phyloP scores from a whole-genome alignment of 2,888 invertebrate genomes.

The Aphrophora alni region DNA sequence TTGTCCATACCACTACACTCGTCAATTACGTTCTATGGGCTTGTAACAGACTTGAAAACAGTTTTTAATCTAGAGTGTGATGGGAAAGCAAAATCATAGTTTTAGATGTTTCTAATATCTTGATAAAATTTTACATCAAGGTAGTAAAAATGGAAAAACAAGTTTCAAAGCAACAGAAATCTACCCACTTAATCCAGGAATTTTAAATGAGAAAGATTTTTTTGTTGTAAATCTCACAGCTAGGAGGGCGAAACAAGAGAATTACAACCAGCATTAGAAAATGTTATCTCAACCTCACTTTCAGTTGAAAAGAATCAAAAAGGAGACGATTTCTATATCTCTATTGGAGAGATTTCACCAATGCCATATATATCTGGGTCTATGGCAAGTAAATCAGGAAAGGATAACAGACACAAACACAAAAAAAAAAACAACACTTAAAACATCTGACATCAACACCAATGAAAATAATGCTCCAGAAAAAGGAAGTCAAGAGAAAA shows the following conservation, averaged over 20 bases:
- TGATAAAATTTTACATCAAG: conserved; percentile 48
- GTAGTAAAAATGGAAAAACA: conserved; percentile 48
- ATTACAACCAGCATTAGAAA: too few species aligned
- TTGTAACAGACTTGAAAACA: conserved; percentile 52
- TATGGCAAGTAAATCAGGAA: too few species aligned
- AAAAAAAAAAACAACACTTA: background rate
- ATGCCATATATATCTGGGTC: too few species aligned
- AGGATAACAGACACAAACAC: too few species aligned
- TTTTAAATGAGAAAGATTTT: conserved; percentile 23
- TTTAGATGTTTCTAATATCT: conserved; percentile 50
- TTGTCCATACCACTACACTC: conserved; percentile 52
- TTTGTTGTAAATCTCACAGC: too few species aligned
- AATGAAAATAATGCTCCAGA: background rate
- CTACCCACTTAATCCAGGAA: conserved; percentile 26
- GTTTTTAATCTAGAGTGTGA: conserved; percentile 52
- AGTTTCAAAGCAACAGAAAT: conserved; percentile 44
- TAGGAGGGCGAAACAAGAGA: too few species aligned
- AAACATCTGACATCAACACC: background rate
- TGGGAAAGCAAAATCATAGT: conserved; percentile 45
- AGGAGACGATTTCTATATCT: too few species aligned
- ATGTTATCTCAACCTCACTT: too few species aligned
- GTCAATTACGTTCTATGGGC: conserved; percentile 50
- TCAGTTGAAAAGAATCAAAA: too few species aligned
- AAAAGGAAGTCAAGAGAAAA: background rate
- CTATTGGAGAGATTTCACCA: too few species aligned